Conservation (phyloP, 2,797 vertebrate species). For the Phataginus tricuspis region DNA sequence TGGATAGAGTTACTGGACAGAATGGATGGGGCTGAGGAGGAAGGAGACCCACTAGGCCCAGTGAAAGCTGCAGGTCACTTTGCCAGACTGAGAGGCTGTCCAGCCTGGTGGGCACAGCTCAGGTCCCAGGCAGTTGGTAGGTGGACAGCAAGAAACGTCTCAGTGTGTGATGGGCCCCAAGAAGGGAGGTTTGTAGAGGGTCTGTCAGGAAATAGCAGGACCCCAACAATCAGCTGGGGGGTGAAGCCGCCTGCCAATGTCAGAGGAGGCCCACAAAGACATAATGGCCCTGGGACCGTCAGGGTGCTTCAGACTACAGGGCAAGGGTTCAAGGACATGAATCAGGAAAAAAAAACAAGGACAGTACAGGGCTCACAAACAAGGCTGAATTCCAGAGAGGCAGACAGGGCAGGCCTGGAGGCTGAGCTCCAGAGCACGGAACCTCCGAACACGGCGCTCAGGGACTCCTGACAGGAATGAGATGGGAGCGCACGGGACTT, state of each 20-base stretch:
- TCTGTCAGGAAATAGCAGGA: no score
- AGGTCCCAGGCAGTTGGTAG: accelerated
- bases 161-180: accelerated
- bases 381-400: neutral
- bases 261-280: neutral
- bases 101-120: no score
- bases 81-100: no score
- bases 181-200: neutral
- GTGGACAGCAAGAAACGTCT: no score
- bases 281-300: neutral
- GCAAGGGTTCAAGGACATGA: neutral
- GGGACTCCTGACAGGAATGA: no score
- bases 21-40: neutral
- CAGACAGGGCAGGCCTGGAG: no score
- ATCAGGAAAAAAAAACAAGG: neutral
- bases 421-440: neutral
- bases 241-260: accelerated
- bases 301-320: neutral
- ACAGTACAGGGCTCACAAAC: neutral
- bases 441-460: no score
- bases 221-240: neutral
- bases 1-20: neutral
- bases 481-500: no score
- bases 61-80: no score
- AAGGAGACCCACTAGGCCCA: no score